Base-by-base conservation (phyloP, 2,113 vertebrate species). In the Gymnogyps californianus region DNA sequence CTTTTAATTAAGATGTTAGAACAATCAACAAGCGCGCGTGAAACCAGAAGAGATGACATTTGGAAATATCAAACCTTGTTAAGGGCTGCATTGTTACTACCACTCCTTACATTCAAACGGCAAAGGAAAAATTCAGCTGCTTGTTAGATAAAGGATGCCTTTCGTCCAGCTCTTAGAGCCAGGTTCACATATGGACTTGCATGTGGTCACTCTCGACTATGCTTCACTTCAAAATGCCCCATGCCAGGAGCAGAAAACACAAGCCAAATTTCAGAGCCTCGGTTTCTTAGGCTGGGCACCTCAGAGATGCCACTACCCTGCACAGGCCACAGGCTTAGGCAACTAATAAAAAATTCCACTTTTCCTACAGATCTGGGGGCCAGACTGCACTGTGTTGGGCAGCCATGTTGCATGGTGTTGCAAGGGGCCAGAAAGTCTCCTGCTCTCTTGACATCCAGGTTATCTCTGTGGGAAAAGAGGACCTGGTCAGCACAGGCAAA, bases 1-100 rank as follows among this genome's bases (percentile, higher is more conserved):
- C 88, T 96, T 96, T 96, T 96, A 97, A 98, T 97, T 95, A 96
- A 96, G 95, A 83, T 38, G 25, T 83, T 94, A 89, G 77, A 93
- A 89, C 74, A 93, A 96, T 92, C 95, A 93, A 84, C 76, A 84
- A 86, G 78, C 9, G 1, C 2, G 2, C 28, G 14, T 55, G 82
- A 91, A 96, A 69, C 69, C 66, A 89, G 58, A 95, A 89, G 81
- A 65, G 79, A 77, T 93, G 89, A 87, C 90, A 92, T 97, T 96
- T 96, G 82, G 88, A 96, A 93, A 97, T 96, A 94, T 51, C 88
- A 92, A 80, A 70, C 62, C 70, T 78, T 31, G 5, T 75, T 89
- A 90, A 92, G 57, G 67, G 17, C 49, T 72, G 36, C 57, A 19
- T 31, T 76, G 34, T 64, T 77, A 38, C 91, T 85, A 66, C 49